These are phyloP conservation scores for Catajapyx aquilonaris DNA, from an alignment of 1,140 invertebrate genomes.

Conservation along the genomic window DNA sequence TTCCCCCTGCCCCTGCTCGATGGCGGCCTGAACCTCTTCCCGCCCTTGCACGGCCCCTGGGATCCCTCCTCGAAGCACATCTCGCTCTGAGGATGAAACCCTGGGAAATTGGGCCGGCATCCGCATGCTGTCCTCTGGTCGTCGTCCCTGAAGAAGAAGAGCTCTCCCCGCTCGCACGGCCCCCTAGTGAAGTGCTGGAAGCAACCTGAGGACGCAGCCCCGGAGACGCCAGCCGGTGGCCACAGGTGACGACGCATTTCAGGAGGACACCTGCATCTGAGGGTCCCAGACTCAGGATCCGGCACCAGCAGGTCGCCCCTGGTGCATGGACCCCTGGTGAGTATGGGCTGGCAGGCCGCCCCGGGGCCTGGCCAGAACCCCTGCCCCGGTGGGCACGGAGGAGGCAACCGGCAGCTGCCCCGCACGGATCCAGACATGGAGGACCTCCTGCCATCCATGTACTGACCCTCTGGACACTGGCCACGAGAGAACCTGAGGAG, in stretches of 20 bases:
- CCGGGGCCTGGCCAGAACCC: constrained; percentile 5
- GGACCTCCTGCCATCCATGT: too few species aligned
- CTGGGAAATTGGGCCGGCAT: constrained; percentile 4
- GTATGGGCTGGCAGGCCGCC: constrained; percentile 5
- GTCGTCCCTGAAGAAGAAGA: constrained; percentile 3
- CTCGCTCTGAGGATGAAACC: constrained; percentile 6
- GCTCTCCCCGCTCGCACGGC: constrained; percentile 8
- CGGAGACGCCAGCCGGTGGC: too few species aligned
- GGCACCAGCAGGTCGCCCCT: constrained; percentile 7
- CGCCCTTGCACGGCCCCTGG: constrained; percentile 6
- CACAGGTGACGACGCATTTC: not conserved
- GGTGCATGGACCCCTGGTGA: constrained; percentile 8
- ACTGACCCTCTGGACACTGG: too few species aligned
- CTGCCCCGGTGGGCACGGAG: not conserved
- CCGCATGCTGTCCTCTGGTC: constrained; percentile 5
- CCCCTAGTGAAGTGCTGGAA: constrained; percentile 7
- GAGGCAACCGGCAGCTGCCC: not conserved
- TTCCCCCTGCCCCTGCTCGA: too few species aligned
- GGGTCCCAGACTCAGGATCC: constrained; percentile 1
- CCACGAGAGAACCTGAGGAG: too few species aligned
- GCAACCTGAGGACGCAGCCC: constrained; percentile 6
- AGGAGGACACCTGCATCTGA: constrained; percentile 5
- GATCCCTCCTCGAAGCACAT: constrained; percentile 7
- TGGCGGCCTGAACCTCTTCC: too few species aligned
- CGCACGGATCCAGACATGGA: too few species aligned